Evolutionary conservation across 2,888 invertebrate species (phyloP), one percentile per base, ranked within the genome.

Genomic region (Therioaphis trifolii): DNA sequence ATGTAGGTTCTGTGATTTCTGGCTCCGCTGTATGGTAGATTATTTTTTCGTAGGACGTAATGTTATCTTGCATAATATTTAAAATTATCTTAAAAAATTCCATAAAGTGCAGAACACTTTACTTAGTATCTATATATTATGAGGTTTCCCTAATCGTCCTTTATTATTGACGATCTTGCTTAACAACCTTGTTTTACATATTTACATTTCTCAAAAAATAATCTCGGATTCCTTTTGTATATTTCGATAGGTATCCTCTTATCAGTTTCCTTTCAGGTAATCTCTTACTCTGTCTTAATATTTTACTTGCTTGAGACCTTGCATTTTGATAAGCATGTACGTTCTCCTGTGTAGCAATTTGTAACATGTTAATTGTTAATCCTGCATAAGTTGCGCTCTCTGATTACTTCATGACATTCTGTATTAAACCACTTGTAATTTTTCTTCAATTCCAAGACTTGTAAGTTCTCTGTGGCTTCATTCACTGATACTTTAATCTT

Each of bases 361-460:
- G 66, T 72, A 27, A 84, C 61, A 15, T 21, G 35, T 72, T 55
- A n/a, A n/a, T n/a, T n/a, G n/a, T n/a, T n/a, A 55, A 72, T 52
- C 9, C 35, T 72, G n/a, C n/a, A 72, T 52, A 72, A 35, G 29
- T 49, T 72, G 18, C n/a, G 52, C 55, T 74, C 14, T 52, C 35
- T 35, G n/a, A 74, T 21, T 74, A 49, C 79, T 35, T 63, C 49
- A 14, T 66, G 63, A 71, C 78, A 85, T 27, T 85, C 52, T 15
- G 72, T 85, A 79, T 74, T 84, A 68, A 75, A 85, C 76, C 76
- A 85, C 49, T 58, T 66, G 3, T 85, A 43, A 46, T 77, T 52
- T 52, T 71, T 61, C 58, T 46, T 52, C 52, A 21, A 52, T 49
- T 63, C 69, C 27, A 24, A 46, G 18, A 63, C 46, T 71, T 75